Evolutionary conservation across 1,140 invertebrate species (phyloP), one percentile per base, ranked within the genome.

Genomic region (Reticulitermes speratus): DNA sequence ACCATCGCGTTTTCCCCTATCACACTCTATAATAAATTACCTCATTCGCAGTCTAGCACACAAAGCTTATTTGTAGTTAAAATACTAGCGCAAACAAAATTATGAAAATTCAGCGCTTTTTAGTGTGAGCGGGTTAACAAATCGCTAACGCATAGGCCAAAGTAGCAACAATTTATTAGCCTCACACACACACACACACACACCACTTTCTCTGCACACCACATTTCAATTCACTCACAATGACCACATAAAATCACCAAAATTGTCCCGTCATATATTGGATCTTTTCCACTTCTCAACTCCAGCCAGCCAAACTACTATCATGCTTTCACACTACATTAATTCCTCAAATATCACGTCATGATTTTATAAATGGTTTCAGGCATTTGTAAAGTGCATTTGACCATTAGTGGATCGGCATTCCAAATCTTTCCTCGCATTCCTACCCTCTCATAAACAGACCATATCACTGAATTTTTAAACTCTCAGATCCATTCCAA

Each of bases 341-440:
- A 75, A 75, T 75, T 75, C n/a, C n/a, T 75, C 65, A 25, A 25
- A 75, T 75, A 75, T 75, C 65, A 75, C 14, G 65, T 75, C 25
- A 75, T 75, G 65, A 75, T n/a, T 75, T 75, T 75, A 75, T 75
- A 75, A 75, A 75, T 75, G 65, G 65, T 75, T 75, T 75, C 65
- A 75, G 30, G 65, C 65, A 75, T 75, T 75, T 75, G 65, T 30
- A 75, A 75, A 75, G 65, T 75, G 25, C 65, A 75, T 16, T 75
- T 25, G n/a, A 75, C 65, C 65, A 75, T 75, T 75, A 75, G 65
- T 30, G 25, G 65, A 25, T 30, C 6, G 25, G 65, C 0, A 75
- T 75, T 75, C 65, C 16, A 30, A 16, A 75, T 75, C 65, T 25
- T 75, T 75, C n/a, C 65, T 30, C 65, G 7, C 55, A 59, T 19